Conservation (phyloP, 2,888 invertebrate genomes). For the Oeneis ivallda region DNA sequence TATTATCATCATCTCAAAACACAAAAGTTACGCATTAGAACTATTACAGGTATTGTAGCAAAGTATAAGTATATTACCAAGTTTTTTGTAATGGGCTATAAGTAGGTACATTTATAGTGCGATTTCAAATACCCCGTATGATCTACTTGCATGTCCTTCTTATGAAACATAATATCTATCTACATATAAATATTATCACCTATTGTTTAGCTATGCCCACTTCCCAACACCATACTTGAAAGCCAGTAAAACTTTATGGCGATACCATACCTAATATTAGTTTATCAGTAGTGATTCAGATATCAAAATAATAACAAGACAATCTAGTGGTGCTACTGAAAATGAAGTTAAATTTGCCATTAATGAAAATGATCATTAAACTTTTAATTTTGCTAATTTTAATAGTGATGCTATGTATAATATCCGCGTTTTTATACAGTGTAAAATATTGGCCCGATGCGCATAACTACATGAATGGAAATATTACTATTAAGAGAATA, state of each 20-base stretch:
- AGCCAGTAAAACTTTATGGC: conserved; percentile 22
- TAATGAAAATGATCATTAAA: conserved; percentile 57
- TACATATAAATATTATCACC: conserved; percentile 5
- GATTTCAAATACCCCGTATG: no score
- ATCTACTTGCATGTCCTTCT: conserved; percentile 1
- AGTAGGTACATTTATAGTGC: no score
- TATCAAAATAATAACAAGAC: conserved; percentile 30
- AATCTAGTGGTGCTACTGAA: conserved; percentile 29
- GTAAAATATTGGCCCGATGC: conserved; percentile 69
- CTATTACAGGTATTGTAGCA: no score
- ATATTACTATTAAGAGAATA: conserved; percentile 71
- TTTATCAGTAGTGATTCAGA: conserved; percentile 34
- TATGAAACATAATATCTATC: background rate
- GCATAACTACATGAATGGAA: conserved; percentile 66
- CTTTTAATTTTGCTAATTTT: conserved; percentile 61
- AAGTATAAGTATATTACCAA: no score
- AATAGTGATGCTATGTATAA: conserved; percentile 59
- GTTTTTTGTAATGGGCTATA: no score
- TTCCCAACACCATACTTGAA: conserved; percentile 28
- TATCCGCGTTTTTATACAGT: conserved; percentile 64
- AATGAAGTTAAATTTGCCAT: conserved; percentile 57
- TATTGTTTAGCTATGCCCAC: conserved; percentile 20
- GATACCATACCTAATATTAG: conserved; percentile 19
- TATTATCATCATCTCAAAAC: no score
- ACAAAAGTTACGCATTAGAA: no score